A percentile compares a stretch with the other conserved stretches of the same genome.
These are phyloP conservation scores for Adela reaumurella DNA, from an alignment of 2,888 invertebrate species.

Conservation along the genomic window DNA sequence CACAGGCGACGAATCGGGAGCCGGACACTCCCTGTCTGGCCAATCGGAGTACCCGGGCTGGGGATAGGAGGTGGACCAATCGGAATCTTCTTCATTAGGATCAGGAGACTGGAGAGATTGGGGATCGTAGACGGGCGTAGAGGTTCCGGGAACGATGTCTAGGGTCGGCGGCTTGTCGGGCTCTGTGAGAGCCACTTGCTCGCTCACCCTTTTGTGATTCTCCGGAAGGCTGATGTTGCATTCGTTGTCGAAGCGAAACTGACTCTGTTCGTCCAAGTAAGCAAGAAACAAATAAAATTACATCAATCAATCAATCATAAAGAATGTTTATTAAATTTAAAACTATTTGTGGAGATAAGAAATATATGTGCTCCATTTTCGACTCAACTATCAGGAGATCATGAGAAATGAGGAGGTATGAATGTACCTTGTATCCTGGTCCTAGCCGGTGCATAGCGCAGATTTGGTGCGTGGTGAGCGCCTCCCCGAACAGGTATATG, in stretches of 20 bases:
- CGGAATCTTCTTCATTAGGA: neutral
- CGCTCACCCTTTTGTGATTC: conserved; percentile 97
- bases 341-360: too few relatives aligned
- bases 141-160: conserved; percentile 18
- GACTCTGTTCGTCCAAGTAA: conserved; percentile 73
- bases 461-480: conserved; percentile 95
- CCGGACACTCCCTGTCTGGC: conserved; percentile 24
- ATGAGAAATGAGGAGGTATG: too few relatives aligned
- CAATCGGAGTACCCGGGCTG: conserved; percentile 23
- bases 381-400: too few relatives aligned
- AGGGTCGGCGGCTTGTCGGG: conserved; percentile 14
- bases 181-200: conserved; percentile 37
- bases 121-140: conserved; percentile 13
- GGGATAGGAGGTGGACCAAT: conserved; percentile 3
- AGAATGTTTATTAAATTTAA: too few relatives aligned
- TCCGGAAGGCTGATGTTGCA: conserved; percentile 96
- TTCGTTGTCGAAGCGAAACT: conserved; percentile 99
- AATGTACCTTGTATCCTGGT: conserved; percentile 91
- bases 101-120: conserved; percentile 3
- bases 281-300: conserved; percentile 29
- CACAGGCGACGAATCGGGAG: conserved; percentile 15
- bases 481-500: conserved; percentile 97
- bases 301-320: conserved; percentile 3
- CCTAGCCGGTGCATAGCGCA: conserved; percentile 98
- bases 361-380: too few relatives aligned